Evolutionary conservation across 2,113 vertebrate genomes (phyloP), one percentile per base, ranked within the genome.

Genomic region (Arenaria interpres): DNA sequence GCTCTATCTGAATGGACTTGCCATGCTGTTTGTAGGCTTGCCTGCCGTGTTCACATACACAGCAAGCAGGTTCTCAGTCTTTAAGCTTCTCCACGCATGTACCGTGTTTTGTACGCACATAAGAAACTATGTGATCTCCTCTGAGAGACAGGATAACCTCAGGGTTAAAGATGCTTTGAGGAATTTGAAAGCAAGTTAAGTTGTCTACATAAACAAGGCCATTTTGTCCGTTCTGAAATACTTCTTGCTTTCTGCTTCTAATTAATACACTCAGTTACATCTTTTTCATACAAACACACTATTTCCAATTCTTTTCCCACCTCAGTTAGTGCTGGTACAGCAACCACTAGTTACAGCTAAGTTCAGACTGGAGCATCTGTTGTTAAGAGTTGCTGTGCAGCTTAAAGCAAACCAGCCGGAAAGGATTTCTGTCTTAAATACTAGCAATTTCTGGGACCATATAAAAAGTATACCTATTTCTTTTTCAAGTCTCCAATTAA

Each of bases 21-120:
- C 56, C 2, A 6, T 72, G 69, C 22, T 81, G 46, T 43, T 67
- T 0, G 0, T 14, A n/a, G 50, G 7, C 77, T 84, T 53, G 33
- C 28, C 84, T 37, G 32, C 46, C 1, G 0, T 6, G 20, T 35
- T 71, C 66, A 45, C 10, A 2, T 3, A 23, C 5, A 17, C 28
- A 75, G 1, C 56, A 78, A 37, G 18, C 43, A 78, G 11, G 4
- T 23, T 75, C 24, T 84, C 46, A 25, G 22, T 60, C 51, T 67
- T 54, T 17, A 9, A 63, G 37, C 8, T 67, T 75, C 71, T 67
- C 25, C 33, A 18, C 66, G 24, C 15, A 22, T 46, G 20, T 46
- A 1, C 43, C 1, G 0, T n/a, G 12, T 51, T 84, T 62, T 67
- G 28, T 23, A 13, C 0, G 5, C 33, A 16, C 5, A 2, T 17